Evolutionary conservation across 2,113 vertebrate species (phyloP), one percentile per base, ranked within the genome.

Genomic region (Sapayoa aenigma): DNA sequence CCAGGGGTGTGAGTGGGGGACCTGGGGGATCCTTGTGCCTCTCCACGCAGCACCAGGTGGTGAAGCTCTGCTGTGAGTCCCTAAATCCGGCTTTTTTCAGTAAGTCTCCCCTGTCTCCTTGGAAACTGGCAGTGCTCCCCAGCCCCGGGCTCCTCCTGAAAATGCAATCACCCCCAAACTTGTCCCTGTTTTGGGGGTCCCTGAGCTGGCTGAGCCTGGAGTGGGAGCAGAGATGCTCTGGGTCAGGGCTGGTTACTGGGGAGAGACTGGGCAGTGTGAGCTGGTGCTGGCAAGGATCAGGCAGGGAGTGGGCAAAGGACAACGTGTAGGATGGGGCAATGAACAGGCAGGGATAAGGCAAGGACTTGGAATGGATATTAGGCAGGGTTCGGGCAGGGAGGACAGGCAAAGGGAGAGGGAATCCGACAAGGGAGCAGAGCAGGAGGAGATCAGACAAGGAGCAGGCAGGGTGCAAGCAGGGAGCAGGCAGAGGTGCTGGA

Each of bases 121-220:
- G 96, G 94, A 93, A 97, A 96, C 87, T 12, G 66, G 56, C 73
- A 65, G 23, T 5, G 25, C 65, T 78, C 66, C 79, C 89, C 75
- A 39, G 69, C 8, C 22, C 46, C 0, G 0, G 6, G 42, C 7
- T 71, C 55, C n/a, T 89, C 20, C 53, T 41, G 77, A 39, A 52
- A 62, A 56, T 2, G 31, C 18, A 11, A 2, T 46, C 49, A n/a
- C 44, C 85, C 89, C 88, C 7, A 83, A 88, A 93, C 31, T 9
- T 37, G 4, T 53, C 85, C 28, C 12, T 23, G 4, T 16, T 79
- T 73, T 10, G 89, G 84, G 66, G 14, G 0, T 75, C 37, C 44
- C 73, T 44, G 14, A 16, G 35, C 35, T 41, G 47, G 13, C 30
- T 72, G 6, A 5, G 41, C 31, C 60, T 62, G 67, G 47, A 59